Evolutionary conservation across 2,797 vertebrate species (phyloP).

Genomic region (Notoglanidium macrostoma): DNA sequence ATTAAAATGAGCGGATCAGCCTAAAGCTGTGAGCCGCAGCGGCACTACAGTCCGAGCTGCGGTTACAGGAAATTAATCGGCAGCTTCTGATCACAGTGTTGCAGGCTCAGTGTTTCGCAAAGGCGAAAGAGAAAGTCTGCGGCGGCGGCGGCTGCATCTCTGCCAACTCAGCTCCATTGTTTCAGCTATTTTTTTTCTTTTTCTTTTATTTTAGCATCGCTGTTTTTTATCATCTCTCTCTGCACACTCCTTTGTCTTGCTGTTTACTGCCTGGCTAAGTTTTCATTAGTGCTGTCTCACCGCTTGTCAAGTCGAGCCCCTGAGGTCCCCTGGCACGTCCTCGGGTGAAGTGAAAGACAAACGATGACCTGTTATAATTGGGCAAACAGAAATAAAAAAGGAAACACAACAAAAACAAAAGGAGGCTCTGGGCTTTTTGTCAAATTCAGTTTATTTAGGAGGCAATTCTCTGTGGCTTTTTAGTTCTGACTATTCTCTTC

Average conservation of each 20-base stretch:
- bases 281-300: slow-evolving; percentile 47
- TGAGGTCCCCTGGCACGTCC: slow-evolving; percentile 34
- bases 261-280: slow-evolving; percentile 40
- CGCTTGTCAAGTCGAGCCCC: slow-evolving; percentile 48
- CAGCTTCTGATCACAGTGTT: background rate
- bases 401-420: background rate
- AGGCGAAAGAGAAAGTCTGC: slow-evolving; percentile 11
- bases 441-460: slow-evolving; percentile 52
- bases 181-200: slow-evolving; percentile 19
- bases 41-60: background rate
- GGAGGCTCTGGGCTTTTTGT: slow-evolving; percentile 36
- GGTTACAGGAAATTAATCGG: background rate
- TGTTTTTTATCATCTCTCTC: background rate
- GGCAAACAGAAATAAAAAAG: slow-evolving; percentile 36
- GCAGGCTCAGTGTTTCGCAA: background rate
- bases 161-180: slow-evolving; percentile 30
- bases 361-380: slow-evolving; percentile 50
- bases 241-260: slow-evolving; percentile 45
- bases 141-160: background rate
- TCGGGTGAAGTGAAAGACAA: slow-evolving; percentile 44
- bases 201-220: background rate
- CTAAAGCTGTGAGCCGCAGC: background rate
- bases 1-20: background rate
- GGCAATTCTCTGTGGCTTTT: slow-evolving; percentile 32
- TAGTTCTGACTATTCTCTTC: slow-evolving; percentile 55